These are phyloP conservation scores for Zingel zingel DNA, from an alignment of 2,113 vertebrate species.

Conservation along the genomic window DNA sequence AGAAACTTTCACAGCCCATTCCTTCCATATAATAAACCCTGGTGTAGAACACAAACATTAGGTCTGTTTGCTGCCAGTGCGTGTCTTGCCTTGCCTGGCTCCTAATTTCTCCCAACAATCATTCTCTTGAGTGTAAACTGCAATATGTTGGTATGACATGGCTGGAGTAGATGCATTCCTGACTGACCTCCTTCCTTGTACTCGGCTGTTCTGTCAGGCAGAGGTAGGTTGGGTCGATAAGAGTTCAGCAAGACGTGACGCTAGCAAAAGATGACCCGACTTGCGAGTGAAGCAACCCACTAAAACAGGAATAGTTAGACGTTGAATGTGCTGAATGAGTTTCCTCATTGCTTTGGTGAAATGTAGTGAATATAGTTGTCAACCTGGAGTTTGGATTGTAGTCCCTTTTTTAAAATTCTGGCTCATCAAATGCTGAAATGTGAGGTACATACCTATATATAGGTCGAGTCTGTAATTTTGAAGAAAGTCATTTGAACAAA, in stretches of 20 bases:
- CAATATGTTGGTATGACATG: constrained; percentile 17
- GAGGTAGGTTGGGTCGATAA: not conserved
- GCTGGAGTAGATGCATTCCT: constrained; percentile 33
- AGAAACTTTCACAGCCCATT: constrained; percentile 19
- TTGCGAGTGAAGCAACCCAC: not conserved
- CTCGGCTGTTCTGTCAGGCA: constrained; percentile 1
- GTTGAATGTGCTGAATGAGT: constrained; percentile 8
- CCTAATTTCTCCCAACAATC: constrained; percentile 43
- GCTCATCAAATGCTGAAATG: not conserved
- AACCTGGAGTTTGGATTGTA: not conserved
- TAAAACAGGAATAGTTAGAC: not conserved
- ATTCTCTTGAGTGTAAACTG: constrained; percentile 24
- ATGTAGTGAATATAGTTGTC: constrained; percentile 18
- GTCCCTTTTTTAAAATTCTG: too few species aligned
- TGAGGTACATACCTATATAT: too few species aligned
- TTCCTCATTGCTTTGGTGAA: constrained; percentile 14
- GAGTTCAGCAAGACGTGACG: not conserved
- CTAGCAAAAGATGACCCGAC: constrained; percentile 18
- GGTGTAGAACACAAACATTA: constrained; percentile 12
- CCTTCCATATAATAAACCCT: constrained; percentile 20
- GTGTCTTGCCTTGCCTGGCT: not conserved
- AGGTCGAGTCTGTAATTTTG: too few species aligned
- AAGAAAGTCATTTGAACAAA: too few species aligned
- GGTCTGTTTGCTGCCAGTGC: constrained; percentile 9
- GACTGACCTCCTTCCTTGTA: not conserved